Evolutionary conservation across 2,797 vertebrate genomes (phyloP).

Genomic region (Karalla daura): DNA sequence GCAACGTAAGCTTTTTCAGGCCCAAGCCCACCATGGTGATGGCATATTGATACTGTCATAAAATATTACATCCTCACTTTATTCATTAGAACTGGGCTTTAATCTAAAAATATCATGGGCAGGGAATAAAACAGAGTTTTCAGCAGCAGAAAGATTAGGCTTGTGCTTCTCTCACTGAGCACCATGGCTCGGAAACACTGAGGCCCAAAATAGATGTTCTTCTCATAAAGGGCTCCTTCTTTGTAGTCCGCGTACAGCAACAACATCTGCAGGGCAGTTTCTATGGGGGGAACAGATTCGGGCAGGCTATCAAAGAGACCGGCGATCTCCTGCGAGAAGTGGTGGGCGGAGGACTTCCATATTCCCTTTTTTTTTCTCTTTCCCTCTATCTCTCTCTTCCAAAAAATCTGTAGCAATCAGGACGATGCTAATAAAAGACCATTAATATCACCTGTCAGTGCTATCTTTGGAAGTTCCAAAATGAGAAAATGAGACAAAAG

Average conservation of each 20-base stretch:
- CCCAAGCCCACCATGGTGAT: constrained; percentile 65
- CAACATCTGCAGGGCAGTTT: constrained; percentile 90
- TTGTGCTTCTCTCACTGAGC: constrained; percentile 75
- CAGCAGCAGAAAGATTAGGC: constrained; percentile 74
- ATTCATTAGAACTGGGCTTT: constrained; percentile 82
- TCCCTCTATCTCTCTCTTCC: constrained; percentile 65
- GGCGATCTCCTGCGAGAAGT: constrained; percentile 83
- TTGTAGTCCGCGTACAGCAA: constrained; percentile 87
- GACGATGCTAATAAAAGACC: constrained; percentile 82
- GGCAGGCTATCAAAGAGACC: constrained; percentile 88
- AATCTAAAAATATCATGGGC: constrained; percentile 87
- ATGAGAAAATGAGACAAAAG: constrained; percentile 76
- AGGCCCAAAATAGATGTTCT: constrained; percentile 85
- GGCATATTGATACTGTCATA: constrained; percentile 81
- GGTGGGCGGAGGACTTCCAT: constrained; percentile 83
- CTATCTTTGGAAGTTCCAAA: constrained; percentile 84
- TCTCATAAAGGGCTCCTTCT: constrained; percentile 88
- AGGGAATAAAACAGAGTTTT: constrained; percentile 83
- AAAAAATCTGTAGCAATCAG: constrained; percentile 81
- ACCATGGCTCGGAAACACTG: constrained; percentile 80
- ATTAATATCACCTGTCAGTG: constrained; percentile 85
- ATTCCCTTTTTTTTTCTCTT: constrained; percentile 58
- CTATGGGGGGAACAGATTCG: constrained; percentile 83
- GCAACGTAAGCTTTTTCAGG: constrained; percentile 53
- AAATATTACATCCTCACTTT: constrained; percentile 83